Evolutionary conservation across 1,140 invertebrate genomes (phyloP).

Genomic region (Drosophila bipectinata): DNA sequence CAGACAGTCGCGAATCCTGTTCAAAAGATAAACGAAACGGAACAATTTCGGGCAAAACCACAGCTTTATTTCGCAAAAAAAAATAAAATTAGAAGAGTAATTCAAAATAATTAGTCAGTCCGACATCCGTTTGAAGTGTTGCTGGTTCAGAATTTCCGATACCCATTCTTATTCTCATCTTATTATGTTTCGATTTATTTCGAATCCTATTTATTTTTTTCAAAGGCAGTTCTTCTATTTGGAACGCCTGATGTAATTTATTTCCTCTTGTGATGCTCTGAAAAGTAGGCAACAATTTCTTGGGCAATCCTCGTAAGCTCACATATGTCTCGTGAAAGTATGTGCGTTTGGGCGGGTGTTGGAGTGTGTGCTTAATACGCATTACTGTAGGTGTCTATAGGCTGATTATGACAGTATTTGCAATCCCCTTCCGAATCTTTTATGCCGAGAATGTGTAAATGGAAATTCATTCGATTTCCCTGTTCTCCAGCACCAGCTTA

Average conservation of each 20-base stretch:
- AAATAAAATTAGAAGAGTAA: constrained; percentile 5
- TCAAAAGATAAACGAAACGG: constrained; percentile 4
- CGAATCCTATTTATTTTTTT: constrained; percentile 8
- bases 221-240: constrained; percentile 9
- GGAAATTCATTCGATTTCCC: constrained; percentile 21
- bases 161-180: too few species aligned
- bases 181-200: constrained; percentile 29
- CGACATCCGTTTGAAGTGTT: constrained; percentile 1
- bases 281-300: constrained; percentile 36
- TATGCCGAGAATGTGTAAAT: constrained; percentile 26
- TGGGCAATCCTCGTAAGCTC: constrained; percentile 46
- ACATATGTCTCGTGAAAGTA: constrained; percentile 7
- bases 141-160: background rate
- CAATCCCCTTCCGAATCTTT: constrained; percentile 21
- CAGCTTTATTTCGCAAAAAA: background rate
- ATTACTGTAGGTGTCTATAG: constrained; percentile 44
- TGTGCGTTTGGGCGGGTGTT: constrained; percentile 5
- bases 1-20: constrained; percentile 13
- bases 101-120: constrained; percentile 25
- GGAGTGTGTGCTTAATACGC: constrained; percentile 37
- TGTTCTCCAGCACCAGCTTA: constrained; percentile 6
- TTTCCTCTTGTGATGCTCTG: constrained; percentile 14
- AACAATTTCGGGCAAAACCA: background rate
- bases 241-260: constrained; percentile 26
- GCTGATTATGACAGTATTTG: constrained; percentile 49